A percentile compares a stretch with the other conserved stretches of the same genome.
These are phyloP conservation scores for Peribatodes rhomboidaria DNA, from an alignment of 2,888 invertebrate species.

Conservation along the genomic window DNA sequence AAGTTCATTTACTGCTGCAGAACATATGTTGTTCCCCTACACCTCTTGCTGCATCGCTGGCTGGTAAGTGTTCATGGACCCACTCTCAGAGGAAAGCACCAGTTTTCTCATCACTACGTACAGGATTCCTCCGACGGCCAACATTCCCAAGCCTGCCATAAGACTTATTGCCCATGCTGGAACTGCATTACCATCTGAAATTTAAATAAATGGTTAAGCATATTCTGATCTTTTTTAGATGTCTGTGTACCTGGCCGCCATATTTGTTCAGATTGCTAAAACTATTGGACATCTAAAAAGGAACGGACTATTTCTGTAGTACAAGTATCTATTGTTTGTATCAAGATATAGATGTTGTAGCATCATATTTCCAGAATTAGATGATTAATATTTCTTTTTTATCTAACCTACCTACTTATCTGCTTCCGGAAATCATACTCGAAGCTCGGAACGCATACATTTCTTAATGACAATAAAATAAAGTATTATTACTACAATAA, in stretches of 20 bases:
- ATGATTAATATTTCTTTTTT: neutral
- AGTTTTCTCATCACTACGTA: conserved; percentile 90
- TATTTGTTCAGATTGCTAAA: too few species aligned
- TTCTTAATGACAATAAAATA: too few species aligned
- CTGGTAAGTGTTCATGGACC: conserved; percentile 82
- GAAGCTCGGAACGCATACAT: too few species aligned
- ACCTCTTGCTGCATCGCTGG: conserved; percentile 85
- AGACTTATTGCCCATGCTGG: conserved; percentile 93
- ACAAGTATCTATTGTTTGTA: too few species aligned
- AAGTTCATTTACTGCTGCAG: conserved; percentile 1
- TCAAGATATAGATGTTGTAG: too few species aligned
- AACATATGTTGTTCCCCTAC: conserved; percentile 51
- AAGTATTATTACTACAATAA: too few species aligned
- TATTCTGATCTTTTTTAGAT: too few species aligned
- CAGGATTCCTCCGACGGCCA: conserved; percentile 89
- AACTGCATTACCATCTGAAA: conserved; percentile 88
- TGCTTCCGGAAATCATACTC: neutral
- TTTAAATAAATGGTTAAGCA: neutral
- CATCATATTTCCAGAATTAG: too few species aligned
- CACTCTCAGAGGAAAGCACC: conserved; percentile 86
- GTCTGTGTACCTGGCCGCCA: too few species aligned
- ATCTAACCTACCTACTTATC: neutral
- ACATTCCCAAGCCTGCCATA: conserved; percentile 89
- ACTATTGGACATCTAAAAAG: too few species aligned
- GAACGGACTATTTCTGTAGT: too few species aligned